A percentile compares a stretch with the other conserved stretches of the same genome.
These are phyloP conservation scores for Catharus minimus DNA, from an alignment of 2,113 vertebrate species.

Conservation along the genomic window DNA sequence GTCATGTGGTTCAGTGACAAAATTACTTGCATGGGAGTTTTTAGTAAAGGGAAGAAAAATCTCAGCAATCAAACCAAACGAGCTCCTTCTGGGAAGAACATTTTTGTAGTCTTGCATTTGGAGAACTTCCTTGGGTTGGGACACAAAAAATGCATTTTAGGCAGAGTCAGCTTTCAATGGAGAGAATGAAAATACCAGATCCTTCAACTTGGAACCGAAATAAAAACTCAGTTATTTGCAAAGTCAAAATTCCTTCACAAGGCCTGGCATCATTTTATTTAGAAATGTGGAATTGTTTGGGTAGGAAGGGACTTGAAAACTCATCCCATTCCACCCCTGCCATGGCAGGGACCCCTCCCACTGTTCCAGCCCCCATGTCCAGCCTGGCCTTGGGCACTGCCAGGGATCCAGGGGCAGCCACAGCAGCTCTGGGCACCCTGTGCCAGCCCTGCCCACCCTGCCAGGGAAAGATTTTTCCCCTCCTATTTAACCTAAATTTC, in stretches of 20 bases:
- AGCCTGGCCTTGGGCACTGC: background rate
- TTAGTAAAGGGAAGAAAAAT: background rate
- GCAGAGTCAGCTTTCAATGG: background rate
- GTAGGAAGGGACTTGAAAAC: fast-evolving
- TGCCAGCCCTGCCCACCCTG: background rate
- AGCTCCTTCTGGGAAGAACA: background rate
- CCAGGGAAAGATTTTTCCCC: fast-evolving
- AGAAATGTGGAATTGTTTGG: background rate
- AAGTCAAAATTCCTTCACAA: background rate
- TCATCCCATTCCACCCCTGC: fast-evolving
- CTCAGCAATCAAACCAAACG: background rate
- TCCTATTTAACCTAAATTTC: background rate
- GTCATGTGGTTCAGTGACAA: background rate
- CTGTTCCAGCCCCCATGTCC: background rate
- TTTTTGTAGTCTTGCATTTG: background rate
- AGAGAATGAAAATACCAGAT: background rate
- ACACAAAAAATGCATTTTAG: background rate
- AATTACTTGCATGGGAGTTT: background rate
- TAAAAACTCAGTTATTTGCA: background rate
- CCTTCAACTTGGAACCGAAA: background rate
- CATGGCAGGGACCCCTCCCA: background rate
- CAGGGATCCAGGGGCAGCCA: background rate
- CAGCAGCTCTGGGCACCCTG: background rate
- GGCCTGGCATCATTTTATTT: background rate
- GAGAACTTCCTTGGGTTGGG: background rate